Base-by-base conservation (phyloP, 2,113 vertebrate genomes). In the Trogon surrucura region DNA sequence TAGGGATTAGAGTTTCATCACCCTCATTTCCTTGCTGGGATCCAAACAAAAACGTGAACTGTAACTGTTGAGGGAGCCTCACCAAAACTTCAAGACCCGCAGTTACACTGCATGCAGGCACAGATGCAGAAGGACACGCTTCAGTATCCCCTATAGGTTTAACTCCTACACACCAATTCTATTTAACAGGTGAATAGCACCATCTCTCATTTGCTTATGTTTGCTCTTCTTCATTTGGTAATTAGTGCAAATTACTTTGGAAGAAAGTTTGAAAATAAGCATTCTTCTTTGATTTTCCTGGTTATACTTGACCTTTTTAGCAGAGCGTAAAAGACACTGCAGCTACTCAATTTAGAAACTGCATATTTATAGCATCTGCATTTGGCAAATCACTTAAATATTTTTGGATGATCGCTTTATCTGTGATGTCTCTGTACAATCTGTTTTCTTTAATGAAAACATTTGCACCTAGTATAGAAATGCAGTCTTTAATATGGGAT, bases 211-310 rank as follows among this genome's bases (percentile, higher is more conserved):
- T 70, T 61, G 47, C 53, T 87, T 60, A 51, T 22, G 26, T 74
- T 74, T 71, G n/a, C 41, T 77, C 12, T 21, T 41, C 69, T 81
- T 64, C n/a, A 77, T 69, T 81, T 69, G 45, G 15, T 32, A 88
- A 91, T 85, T 58, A 88, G 11, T 21, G 17, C 13, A 36, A 81
- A 84, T 88, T 45, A 69, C 19, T 30, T 60, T 22, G 26, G 19
- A 67, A 88, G 38, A 16, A 84, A 72, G 27, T 80, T 77, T 72
- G 57, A 90, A 90, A 85, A 81, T 45, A 85, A 84, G 50, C 16
- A 41, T 81, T 80, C 92, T 75, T 47, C 72, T 90, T 64, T 22
- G 11, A 45, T 73, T 77, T 92, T 44, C 58, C 20, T 62, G 6
- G 26, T 67, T 91, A 50, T 19, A 38, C 60, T 87, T 77, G 38